Base-by-base conservation (phyloP, 2,797 vertebrate species). In the Bufotes viridis region DNA sequence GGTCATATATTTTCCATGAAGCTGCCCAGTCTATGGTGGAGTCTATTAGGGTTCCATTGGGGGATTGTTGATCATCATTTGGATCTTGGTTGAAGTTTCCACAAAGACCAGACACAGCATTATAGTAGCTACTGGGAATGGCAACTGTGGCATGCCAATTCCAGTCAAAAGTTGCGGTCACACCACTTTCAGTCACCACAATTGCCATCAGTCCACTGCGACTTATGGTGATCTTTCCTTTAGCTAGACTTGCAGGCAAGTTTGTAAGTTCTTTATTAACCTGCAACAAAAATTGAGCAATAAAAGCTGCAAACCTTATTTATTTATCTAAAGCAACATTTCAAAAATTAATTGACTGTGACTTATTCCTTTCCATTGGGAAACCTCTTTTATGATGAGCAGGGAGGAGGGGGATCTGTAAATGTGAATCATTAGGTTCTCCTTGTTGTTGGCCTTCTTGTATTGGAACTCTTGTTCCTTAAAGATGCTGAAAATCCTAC, bases 21-120 rank as follows among this genome's bases (percentile, higher is more conserved):
- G 49, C 42, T 20, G 78, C 82, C 86, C 86, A 90, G 17, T 90
- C 78, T 17, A n/a, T 53, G 5, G 67, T 79, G 4, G 65, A 60
- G 51, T 8, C 17, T 2, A 93, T 90, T 0, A 49, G 17, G 18
- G 90, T 83, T 11, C 93, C 93, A 0, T 90, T 85, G 14, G 91
- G 93, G 86, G 91, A 88, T 70, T 29, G 89, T 29, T 93, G 91
- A 78, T 96, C 95, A 63, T 96, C 94, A 0, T 1, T 3, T 0
- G 0, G 2, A 53, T 94, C 91, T 78, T 92, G 91, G 1, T 96
- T 95, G 86, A 95, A 96, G 91, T 96, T 96, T 20, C 95, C 95
- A 65, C 96, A 96, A 29, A 96, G 91, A 58, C 96, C 95, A n/a
- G 94, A 95, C 65, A 94, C 91, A 1, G 51, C 82, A 78, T 90